Conservation (phyloP, 2,797 vertebrate genomes). For the Steatocranus sp. region DNA sequence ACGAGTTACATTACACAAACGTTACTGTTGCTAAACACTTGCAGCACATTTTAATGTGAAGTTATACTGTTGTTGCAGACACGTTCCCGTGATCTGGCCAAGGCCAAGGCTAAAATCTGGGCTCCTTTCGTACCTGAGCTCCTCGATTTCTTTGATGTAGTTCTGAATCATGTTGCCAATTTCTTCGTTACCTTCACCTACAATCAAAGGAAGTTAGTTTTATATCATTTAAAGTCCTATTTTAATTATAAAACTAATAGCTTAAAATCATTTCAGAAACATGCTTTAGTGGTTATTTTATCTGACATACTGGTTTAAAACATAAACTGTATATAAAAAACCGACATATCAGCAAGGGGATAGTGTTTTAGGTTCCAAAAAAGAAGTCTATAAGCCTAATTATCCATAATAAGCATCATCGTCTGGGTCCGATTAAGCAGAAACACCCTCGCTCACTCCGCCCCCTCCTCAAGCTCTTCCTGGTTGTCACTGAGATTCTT, state of each 20-base stretch:
- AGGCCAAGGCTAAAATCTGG: neutral
- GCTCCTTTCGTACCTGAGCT: constrained; percentile 81
- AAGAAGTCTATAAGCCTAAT: neutral
- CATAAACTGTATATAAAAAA: neutral
- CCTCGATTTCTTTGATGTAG: constrained; percentile 98
- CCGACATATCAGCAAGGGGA: accelerated
- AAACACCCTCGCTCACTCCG: neutral
- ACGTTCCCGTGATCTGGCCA: neutral
- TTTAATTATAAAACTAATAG: neutral
- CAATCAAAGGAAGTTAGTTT: neutral
- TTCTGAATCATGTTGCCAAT: constrained; percentile 97
- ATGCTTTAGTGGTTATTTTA: neutral
- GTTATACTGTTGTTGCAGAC: neutral
- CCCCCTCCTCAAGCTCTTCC: neutral
- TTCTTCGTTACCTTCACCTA: constrained; percentile 95
- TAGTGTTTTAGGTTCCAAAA: accelerated
- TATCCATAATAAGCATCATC: accelerated
- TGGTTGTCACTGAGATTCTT: neutral
- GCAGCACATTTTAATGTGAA: neutral
- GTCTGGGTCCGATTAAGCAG: neutral
- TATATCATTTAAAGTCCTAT: too few relatives aligned
- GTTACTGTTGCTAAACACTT: neutral
- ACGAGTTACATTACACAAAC: neutral
- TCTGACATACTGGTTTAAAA: neutral
- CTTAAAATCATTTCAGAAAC: neutral